These are phyloP conservation scores for Seira sanloemensis DNA, from an alignment of 2,888 invertebrate species.

Conservation along the genomic window DNA sequence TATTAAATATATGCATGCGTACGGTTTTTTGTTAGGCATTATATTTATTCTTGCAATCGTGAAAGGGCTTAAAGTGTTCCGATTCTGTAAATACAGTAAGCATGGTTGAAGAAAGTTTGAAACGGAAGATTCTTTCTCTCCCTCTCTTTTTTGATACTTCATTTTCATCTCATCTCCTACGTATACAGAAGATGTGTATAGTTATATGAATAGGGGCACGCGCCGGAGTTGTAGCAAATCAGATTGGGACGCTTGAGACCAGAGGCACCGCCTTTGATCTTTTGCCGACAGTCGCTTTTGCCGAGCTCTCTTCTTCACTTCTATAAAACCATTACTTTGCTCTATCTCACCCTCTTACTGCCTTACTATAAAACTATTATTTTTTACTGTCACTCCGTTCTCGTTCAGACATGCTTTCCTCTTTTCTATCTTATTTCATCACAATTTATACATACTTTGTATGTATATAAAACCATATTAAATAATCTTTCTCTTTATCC, in stretches of 20 bases:
- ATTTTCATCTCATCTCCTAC: conserved; percentile 47
- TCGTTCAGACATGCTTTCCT: conserved; percentile 24
- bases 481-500: conserved; percentile 68
- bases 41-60: conserved; percentile 11
- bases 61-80: conserved; percentile 37
- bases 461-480: conserved; percentile 69
- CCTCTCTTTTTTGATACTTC: conserved; percentile 55
- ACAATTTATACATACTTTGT: conserved; percentile 40
- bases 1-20: no score
- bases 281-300: conserved; percentile 73
- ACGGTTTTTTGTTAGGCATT: no score
- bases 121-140: conserved; percentile 58
- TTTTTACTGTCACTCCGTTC: conserved; percentile 27
- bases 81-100: conserved; percentile 1
- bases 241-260: conserved; percentile 72
- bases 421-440: conserved; percentile 47
- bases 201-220: conserved; percentile 70
- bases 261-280: conserved; percentile 74
- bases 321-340: conserved; percentile 38
- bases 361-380: conserved; percentile 24
- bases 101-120: conserved; percentile 52
- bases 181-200: not conserved
- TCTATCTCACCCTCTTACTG: conserved; percentile 5
- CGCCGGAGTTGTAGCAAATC: conserved; percentile 74
- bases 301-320: conserved; percentile 54